Base-by-base conservation (phyloP, 2,888 invertebrate species). In the Napeogenes sylphis region DNA sequence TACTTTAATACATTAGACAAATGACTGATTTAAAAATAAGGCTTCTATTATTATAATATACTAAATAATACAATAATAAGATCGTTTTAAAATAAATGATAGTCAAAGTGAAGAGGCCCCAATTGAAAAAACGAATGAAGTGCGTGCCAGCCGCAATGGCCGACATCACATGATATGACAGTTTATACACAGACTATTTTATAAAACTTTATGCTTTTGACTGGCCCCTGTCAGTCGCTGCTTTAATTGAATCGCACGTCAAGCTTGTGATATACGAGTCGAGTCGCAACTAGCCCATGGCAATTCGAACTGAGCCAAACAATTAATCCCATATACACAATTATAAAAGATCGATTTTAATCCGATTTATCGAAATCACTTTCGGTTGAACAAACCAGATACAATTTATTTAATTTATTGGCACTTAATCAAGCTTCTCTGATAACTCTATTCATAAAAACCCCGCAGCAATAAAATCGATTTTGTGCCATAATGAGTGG, bases 171-270 rank as follows among this genome's bases (percentile, higher is more conserved):
- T 64, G 70, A 66, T 68, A 68, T 67, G 71, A 66, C 71, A 65
- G 65, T 63, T 45, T 63, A 69, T 63, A 55, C 59, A 60, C 62
- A 54, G 58, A 68, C 65, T 70, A 70, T 63, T 67, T 61, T 59
- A 59, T 51, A 69, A 72, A 71, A 68, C 71, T 74, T 73, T 76
- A 75, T 74, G 71, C 74, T 70, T 79, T 74, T 74, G 75, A 73
- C 73, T 73, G 76, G 76, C 68, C 75, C 72, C 78, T 79, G 83
- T 84, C 84, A 79, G 81, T 77, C 73, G 73, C 70, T 72, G 74
- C 72, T 83, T 82, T 85, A 87, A 88, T 88, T 88, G 85, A 88
- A 88, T 85, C 77, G 76, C 79, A 73, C 79, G 79, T 83, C 84
- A 79, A 75, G 61, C 68, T 73, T 70, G 77, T 85, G 83, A 87